These are phyloP conservation scores for Whitmania pigra DNA, from an alignment of 1,140 invertebrate genomes.

Conservation along the genomic window DNA sequence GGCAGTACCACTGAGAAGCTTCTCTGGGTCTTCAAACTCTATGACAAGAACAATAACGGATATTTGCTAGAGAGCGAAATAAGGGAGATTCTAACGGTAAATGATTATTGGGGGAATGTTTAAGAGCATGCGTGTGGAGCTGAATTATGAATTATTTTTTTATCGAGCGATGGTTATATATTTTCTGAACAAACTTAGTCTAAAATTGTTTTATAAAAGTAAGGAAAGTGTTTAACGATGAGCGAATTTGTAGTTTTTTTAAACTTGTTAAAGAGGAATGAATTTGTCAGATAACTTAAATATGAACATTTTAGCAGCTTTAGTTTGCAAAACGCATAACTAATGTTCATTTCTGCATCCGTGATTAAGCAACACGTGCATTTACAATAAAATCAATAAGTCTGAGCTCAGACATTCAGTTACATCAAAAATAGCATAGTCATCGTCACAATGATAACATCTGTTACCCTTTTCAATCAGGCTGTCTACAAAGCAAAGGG, in stretches of 20 bases:
- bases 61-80: slow-evolving; percentile 55
- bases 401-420: background rate
- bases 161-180: background rate
- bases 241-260: background rate
- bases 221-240: background rate
- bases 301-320: no score
- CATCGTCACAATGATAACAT: background rate
- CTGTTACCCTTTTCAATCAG: background rate
- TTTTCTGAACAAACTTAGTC: no score
- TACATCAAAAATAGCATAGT: background rate
- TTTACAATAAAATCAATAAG: background rate
- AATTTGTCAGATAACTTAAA: background rate
- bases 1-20: slow-evolving; percentile 63
- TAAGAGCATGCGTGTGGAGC: background rate
- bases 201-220: no score
- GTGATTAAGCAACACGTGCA: background rate
- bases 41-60: slow-evolving; percentile 73
- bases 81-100: slow-evolving; percentile 30
- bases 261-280: background rate
- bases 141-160: background rate
- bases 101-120: background rate
- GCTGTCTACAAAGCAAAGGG: slow-evolving; percentile 1
- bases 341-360: background rate
- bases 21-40: slow-evolving; percentile 77
- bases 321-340: no score